These are phyloP conservation scores for Oedothorax gibbosus DNA, from an alignment of 1,140 invertebrate genomes.

Conservation along the genomic window DNA sequence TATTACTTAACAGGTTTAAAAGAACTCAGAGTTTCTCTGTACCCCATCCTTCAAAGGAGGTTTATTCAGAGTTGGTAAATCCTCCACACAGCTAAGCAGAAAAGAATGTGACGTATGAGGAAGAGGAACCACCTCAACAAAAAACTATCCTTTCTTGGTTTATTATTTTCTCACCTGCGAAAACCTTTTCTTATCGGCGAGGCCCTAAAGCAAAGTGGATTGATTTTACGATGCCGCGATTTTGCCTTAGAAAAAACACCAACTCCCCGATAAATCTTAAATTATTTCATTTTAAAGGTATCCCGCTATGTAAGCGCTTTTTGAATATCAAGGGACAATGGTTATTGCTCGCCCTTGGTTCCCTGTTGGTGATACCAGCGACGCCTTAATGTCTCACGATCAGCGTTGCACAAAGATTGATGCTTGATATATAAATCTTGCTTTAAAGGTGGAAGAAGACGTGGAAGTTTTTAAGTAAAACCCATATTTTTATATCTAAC, in stretches of 20 bases:
- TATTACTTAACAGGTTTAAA: too few relatives aligned
- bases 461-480: conserved; percentile 16
- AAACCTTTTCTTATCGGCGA: background rate
- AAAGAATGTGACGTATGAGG: too few relatives aligned
- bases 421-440: conserved; percentile 29
- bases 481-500: conserved; percentile 22
- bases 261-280: conserved; percentile 18
- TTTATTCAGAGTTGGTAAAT: too few relatives aligned
- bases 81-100: too few relatives aligned
- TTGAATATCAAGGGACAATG: conserved; percentile 34
- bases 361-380: background rate
- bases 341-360: conserved; percentile 16
- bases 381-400: conserved; percentile 20
- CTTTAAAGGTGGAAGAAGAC: conserved; percentile 3
- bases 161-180: conserved; percentile 24
- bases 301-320: background rate
- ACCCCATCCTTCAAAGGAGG: too few relatives aligned
- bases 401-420: conserved; percentile 19
- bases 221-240: conserved; percentile 25
- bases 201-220: conserved; percentile 4
- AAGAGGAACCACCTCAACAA: too few relatives aligned
- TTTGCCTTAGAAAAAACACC: conserved; percentile 1
- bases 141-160: background rate
- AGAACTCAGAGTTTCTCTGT: too few relatives aligned
- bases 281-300: conserved; percentile 42